Percentiles rank a stretch among this genome's conserved stretches.
These are phyloP conservation scores for Halichoerus grypus DNA, from an alignment of 2,113 vertebrate genomes.

Conservation along the genomic window DNA sequence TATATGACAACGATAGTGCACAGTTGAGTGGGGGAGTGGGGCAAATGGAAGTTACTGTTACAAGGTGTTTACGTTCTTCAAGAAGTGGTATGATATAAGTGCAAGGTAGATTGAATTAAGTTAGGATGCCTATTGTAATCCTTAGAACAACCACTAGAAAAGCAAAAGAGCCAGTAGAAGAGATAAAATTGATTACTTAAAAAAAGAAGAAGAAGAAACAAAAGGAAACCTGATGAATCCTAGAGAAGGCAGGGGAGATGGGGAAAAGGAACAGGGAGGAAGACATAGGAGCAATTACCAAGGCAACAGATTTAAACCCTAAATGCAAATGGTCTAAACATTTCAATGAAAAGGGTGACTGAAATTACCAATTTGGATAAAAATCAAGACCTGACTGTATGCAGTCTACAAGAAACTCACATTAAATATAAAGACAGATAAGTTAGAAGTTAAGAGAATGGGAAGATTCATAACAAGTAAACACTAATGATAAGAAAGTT, in stretches of 20 bases:
- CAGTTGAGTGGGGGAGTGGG: background rate
- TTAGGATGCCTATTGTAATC: background rate
- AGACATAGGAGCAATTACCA: background rate
- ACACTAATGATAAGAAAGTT: background rate
- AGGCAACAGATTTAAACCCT: background rate
- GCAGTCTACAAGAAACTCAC: background rate
- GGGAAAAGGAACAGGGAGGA: background rate
- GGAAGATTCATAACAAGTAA: background rate
- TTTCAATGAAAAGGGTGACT: background rate
- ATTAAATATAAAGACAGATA: background rate
- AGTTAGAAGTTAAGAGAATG: background rate
- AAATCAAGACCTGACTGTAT: background rate
- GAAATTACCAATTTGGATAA: background rate
- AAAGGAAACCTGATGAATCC: background rate
- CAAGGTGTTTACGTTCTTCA: background rate
- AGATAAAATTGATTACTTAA: background rate
- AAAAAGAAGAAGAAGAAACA: background rate
- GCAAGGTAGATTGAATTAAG: background rate
- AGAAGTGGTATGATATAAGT: too few species aligned
- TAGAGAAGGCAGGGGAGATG: background rate
- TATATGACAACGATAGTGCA: too few species aligned
- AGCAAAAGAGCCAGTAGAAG: background rate
- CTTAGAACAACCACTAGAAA: background rate
- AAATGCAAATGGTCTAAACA: background rate
- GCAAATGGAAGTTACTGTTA: background rate